Conservation (phyloP, 2,888 invertebrate species). For the Agrotis exclamationis region DNA sequence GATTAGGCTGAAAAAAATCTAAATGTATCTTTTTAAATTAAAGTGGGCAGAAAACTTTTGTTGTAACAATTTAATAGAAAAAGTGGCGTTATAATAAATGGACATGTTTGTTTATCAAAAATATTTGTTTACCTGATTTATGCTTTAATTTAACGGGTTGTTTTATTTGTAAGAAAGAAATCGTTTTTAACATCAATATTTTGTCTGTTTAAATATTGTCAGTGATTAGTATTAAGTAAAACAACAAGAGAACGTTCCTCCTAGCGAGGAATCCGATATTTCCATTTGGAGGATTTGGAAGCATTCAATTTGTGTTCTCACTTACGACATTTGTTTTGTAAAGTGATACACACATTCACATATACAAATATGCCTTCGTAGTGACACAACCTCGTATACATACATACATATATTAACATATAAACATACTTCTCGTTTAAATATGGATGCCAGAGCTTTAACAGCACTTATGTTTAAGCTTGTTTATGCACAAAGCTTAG, state of each 20-base stretch:
- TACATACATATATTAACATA: slow-evolving; percentile 14
- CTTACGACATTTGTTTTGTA: slow-evolving; percentile 62
- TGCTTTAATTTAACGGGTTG: background rate
- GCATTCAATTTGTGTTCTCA: slow-evolving; percentile 59
- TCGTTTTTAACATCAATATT: too few species aligned
- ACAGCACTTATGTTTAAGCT: slow-evolving; percentile 56
- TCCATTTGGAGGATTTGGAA: slow-evolving; percentile 54
- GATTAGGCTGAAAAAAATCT: too few species aligned
- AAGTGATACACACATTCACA: slow-evolving; percentile 50
- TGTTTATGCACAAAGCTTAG: slow-evolving; percentile 57
- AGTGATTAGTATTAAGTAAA: slow-evolving; percentile 22
- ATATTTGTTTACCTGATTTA: background rate
- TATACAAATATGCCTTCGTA: slow-evolving; percentile 40
- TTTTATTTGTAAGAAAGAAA: background rate
- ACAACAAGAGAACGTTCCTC: slow-evolving; percentile 26
- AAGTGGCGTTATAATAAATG: background rate
- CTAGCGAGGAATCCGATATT: slow-evolving; percentile 49
- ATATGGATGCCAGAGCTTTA: slow-evolving; percentile 53
- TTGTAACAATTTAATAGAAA: background rate
- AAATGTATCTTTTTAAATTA: background rate
- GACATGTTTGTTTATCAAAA: background rate
- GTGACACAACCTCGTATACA: background rate
- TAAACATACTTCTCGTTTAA: slow-evolving; percentile 34
- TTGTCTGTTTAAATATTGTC: background rate
- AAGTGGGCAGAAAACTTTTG: slow-evolving; percentile 7